phyloP scores from a whole-genome alignment of 2,888 invertebrate species.

The Lysandra bellargus region DNA sequence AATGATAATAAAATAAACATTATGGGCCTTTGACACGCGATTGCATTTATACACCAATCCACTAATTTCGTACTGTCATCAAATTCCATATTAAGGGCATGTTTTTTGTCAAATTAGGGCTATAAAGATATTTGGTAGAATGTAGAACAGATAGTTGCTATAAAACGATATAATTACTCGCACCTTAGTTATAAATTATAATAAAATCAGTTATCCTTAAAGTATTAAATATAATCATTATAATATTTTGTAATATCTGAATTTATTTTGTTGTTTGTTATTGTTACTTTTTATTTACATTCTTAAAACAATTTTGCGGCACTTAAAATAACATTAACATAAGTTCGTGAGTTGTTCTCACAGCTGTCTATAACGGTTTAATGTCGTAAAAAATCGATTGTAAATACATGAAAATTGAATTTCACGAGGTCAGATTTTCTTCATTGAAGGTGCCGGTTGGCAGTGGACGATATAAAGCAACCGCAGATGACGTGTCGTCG shows the following conservation, averaged over 20 bases:
- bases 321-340: no score
- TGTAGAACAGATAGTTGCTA: neutral
- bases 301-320: no score
- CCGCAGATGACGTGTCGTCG: no score
- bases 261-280: no score
- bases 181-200: neutral
- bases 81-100: slow-evolving; percentile 8
- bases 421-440: no score
- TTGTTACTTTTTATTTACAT: no score
- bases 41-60: slow-evolving; percentile 19
- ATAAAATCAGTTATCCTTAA: neutral
- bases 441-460: neutral
- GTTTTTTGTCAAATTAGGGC: neutral
- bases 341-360: no score
- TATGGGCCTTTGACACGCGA: slow-evolving; percentile 24
- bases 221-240: neutral
- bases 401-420: no score
- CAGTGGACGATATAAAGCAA: no score
- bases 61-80: slow-evolving; percentile 14
- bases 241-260: no score
- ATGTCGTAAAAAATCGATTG: no score
- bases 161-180: neutral
- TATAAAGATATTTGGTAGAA: slow-evolving; percentile 3
- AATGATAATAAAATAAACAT: slow-evolving; percentile 29
- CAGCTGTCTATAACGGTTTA: no score